phyloP scores from a whole-genome alignment of 2,797 vertebrate genomes.

The Sibirionetta formosa region DNA sequence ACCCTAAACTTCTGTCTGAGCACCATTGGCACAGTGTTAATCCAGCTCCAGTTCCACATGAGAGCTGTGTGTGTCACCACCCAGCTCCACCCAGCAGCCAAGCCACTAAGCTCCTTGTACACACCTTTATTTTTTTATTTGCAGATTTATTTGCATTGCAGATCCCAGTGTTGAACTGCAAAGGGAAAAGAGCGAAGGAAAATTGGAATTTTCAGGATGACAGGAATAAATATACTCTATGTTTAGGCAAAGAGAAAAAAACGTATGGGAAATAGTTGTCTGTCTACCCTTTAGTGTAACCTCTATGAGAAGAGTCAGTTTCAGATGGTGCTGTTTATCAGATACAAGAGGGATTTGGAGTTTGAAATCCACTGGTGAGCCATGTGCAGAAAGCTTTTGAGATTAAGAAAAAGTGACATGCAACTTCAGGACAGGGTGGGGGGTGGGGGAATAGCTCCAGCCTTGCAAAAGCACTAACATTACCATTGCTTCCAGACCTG shows the following conservation, averaged over 20 bases:
- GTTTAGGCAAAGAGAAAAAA: background rate
- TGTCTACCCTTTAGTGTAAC: background rate
- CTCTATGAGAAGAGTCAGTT: background rate
- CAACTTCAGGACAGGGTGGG: background rate
- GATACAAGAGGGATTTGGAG: background rate
- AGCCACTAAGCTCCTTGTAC: background rate
- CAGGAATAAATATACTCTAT: background rate
- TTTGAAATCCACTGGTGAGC: background rate
- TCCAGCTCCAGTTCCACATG: fast-evolving
- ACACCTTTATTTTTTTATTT: background rate
- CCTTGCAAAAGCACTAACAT: background rate
- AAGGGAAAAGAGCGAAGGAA: background rate
- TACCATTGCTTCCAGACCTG: background rate
- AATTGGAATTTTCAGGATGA: background rate
- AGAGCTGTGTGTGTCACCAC: background rate
- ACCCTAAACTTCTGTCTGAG: background rate
- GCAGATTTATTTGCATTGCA: background rate
- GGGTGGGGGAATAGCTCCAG: background rate
- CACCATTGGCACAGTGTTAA: background rate
- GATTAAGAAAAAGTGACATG: background rate
- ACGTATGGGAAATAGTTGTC: background rate
- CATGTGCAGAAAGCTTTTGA: background rate
- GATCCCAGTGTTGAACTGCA: background rate
- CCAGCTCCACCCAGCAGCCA: background rate
- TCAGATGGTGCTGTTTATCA: background rate